A percentile compares a stretch with the other conserved stretches of the same genome.
phyloP scores from a whole-genome alignment of 2,797 vertebrate species.

The Scyliorhinus canicula region DNA sequence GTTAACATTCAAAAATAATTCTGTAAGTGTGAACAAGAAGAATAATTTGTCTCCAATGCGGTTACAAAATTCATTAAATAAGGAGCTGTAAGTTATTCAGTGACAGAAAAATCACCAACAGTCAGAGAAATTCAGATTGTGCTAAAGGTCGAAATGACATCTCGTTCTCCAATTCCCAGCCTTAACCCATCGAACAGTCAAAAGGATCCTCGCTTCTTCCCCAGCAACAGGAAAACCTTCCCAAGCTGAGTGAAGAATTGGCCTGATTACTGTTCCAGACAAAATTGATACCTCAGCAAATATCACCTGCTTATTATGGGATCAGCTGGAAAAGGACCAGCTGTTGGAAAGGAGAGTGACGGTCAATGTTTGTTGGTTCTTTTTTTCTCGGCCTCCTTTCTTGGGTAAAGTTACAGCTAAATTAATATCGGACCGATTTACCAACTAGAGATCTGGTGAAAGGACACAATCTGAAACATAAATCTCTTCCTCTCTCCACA shows the following conservation, averaged over 20 bases:
- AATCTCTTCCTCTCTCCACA: constrained; percentile 41
- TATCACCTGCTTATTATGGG: too few relatives aligned
- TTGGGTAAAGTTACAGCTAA: too few relatives aligned
- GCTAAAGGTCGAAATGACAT: background rate
- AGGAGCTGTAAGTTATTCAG: background rate
- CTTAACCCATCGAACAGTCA: background rate
- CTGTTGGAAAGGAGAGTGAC: too few relatives aligned
- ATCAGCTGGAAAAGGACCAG: too few relatives aligned
- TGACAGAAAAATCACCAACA: background rate
- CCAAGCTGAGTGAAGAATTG: background rate
- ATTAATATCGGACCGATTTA: too few relatives aligned
- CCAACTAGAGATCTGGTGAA: too few relatives aligned
- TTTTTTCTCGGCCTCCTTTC: too few relatives aligned
- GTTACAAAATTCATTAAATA: background rate
- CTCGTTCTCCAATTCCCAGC: background rate
- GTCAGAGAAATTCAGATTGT: background rate
- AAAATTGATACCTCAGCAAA: too few relatives aligned
- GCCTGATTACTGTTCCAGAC: too few relatives aligned
- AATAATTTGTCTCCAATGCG: background rate
- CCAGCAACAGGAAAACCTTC: background rate
- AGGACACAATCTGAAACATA: too few relatives aligned
- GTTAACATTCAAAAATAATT: background rate
- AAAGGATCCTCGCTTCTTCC: background rate
- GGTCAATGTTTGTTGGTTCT: too few relatives aligned
- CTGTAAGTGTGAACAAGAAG: background rate